Evolutionary conservation across 2,888 invertebrate genomes (phyloP).

Genomic region (Dolichomitus sp.): DNA sequence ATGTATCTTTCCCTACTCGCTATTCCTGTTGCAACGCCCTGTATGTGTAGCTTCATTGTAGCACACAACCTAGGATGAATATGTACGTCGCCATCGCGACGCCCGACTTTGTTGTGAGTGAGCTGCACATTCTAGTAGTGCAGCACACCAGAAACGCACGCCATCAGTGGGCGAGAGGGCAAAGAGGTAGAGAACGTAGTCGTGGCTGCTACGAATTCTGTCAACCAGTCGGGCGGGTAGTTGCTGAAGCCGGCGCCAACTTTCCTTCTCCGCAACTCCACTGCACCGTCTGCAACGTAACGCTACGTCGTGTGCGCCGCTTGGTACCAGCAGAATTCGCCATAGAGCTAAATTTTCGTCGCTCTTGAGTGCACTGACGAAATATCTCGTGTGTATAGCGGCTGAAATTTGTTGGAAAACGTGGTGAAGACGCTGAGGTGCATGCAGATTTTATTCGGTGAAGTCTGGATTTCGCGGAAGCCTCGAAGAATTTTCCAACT

Average conservation of each 20-base stretch:
- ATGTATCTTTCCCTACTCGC: neutral
- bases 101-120: slow-evolving; percentile 36
- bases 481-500: slow-evolving; percentile 17
- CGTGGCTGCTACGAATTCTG: slow-evolving; percentile 50
- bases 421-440: slow-evolving; percentile 3
- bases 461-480: neutral
- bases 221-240: slow-evolving; percentile 49
- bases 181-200: slow-evolving; percentile 13
- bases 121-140: slow-evolving; percentile 48
- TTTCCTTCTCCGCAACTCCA: slow-evolving; percentile 55
- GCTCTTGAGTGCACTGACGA: slow-evolving; percentile 44
- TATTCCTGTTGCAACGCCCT: neutral
- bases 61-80: neutral
- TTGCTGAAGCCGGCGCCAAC: slow-evolving; percentile 63
- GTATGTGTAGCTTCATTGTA: slow-evolving; percentile 16
- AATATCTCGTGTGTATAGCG: slow-evolving; percentile 62
- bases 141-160: slow-evolving; percentile 2
- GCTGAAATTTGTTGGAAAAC: slow-evolving; percentile 56
- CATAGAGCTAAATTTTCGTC: slow-evolving; percentile 53
- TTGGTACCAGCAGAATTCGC: slow-evolving; percentile 44
- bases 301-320: slow-evolving; percentile 27
- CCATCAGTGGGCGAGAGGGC: slow-evolving; percentile 2
- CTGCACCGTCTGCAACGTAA: slow-evolving; percentile 39
- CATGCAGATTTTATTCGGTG: slow-evolving; percentile 48
- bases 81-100: slow-evolving; percentile 43